A percentile compares a stretch with the other conserved stretches of the same genome.
Conservation (phyloP, 2,113 vertebrate species). For the Smithornis capensis region DNA sequence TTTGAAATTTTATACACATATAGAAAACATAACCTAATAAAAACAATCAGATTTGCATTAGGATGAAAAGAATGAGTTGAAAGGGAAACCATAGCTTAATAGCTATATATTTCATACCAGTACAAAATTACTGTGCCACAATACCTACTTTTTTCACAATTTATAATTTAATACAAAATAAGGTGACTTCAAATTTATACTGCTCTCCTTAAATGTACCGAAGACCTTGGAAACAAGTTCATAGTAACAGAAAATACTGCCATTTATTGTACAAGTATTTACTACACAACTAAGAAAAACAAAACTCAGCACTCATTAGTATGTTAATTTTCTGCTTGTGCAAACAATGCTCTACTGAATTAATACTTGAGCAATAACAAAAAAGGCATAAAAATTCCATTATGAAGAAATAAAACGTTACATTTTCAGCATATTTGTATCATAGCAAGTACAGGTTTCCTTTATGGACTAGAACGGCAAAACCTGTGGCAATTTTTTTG, state of each 20-base stretch:
- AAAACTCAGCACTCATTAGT: not conserved
- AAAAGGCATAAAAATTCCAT: not conserved
- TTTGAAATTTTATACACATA: not conserved
- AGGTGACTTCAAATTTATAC: conserved; percentile 15
- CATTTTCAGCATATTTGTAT: not conserved
- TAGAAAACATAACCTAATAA: conserved; percentile 39
- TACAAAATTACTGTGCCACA: conserved; percentile 17
- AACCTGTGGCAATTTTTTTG: not conserved
- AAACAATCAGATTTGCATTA: not conserved
- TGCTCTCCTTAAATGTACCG: conserved; percentile 1
- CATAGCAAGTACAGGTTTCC: not conserved
- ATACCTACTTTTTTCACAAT: not conserved
- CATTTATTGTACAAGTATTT: conserved; percentile 8
- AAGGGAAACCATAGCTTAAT: conserved; percentile 21
- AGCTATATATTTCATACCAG: conserved; percentile 15
- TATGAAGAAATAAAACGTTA: not conserved
- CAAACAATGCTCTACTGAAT: not conserved
- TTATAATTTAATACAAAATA: conserved; percentile 53
- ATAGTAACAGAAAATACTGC: not conserved
- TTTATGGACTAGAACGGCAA: not conserved
- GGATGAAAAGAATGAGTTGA: not conserved
- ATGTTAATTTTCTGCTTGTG: conserved; percentile 18
- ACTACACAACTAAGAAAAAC: not conserved
- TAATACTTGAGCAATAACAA: not conserved
- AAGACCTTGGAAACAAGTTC: not conserved